Percentiles rank a stretch among this genome's conserved stretches.
These are phyloP conservation scores for Manacus vitellinus DNA, from an alignment of 2,113 vertebrate genomes.

Conservation along the genomic window DNA sequence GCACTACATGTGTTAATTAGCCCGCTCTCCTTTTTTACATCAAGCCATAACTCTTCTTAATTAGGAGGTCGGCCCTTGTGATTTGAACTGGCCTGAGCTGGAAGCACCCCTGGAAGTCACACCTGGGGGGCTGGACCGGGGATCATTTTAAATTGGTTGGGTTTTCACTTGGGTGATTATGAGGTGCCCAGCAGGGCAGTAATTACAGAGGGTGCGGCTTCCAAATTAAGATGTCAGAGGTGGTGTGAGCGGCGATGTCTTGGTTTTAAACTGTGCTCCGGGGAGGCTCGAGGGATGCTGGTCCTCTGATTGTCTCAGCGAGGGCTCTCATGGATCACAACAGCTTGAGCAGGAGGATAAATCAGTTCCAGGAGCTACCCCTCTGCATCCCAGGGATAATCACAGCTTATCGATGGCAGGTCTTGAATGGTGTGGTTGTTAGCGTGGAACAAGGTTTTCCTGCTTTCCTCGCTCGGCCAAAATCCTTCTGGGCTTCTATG, in stretches of 20 bases:
- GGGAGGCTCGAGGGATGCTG: background rate
- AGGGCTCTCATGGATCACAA: background rate
- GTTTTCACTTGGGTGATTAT: conserved; percentile 53
- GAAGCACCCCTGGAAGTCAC: conserved; percentile 66
- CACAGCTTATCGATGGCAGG: background rate
- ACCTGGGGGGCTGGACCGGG: conserved; percentile 58
- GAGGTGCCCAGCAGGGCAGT: conserved; percentile 54
- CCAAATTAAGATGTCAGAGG: conserved; percentile 7
- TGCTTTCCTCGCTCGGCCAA: background rate
- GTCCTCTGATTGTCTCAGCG: background rate
- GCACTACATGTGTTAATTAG: conserved; percentile 90
- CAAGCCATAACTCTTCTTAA: conserved; percentile 83
- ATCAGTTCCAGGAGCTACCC: background rate
- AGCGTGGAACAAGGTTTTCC: background rate
- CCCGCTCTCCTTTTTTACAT: conserved; percentile 77
- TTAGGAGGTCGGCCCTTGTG: conserved; percentile 74
- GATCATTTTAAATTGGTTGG: conserved; percentile 65
- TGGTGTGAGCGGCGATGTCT: background rate
- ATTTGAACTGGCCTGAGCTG: conserved; percentile 67
- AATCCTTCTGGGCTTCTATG: background rate
- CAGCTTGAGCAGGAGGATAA: background rate
- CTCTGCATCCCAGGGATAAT: background rate
- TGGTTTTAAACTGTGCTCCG: background rate
- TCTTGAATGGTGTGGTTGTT: accelerated
- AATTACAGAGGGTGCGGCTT: conserved; percentile 58